Evolutionary conservation across 2,113 vertebrate genomes (phyloP).

Genomic region (Corythoichthys intestinalis): DNA sequence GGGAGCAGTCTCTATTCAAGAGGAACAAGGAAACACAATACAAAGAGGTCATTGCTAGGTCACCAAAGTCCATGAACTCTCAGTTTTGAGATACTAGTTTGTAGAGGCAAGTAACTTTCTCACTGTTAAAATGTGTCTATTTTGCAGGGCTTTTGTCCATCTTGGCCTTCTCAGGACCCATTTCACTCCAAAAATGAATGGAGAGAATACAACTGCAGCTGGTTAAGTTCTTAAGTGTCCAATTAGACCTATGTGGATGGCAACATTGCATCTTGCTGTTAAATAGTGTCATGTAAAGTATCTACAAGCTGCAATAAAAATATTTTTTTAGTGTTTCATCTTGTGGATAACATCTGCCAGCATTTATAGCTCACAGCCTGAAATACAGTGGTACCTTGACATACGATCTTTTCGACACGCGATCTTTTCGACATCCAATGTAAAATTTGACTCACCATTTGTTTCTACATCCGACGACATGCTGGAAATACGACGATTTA

Average conservation of each 20-base stretch:
- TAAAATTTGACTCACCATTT: no score
- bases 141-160: background rate
- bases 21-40: constrained; percentile 74
- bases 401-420: no score
- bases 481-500: no score
- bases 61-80: constrained; percentile 84
- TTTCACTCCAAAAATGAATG: background rate
- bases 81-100: constrained; percentile 46
- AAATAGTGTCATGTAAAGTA: background rate
- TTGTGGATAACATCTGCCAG: background rate
- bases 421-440: no score
- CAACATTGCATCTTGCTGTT: background rate
- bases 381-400: no score
- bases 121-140: background rate
- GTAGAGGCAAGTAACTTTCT: constrained; percentile 25
- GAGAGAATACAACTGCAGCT: background rate
- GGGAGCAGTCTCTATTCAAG: constrained; percentile 76
- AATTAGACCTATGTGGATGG: background rate
- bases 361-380: background rate
- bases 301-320: background rate
- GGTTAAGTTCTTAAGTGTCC: background rate
- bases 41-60: constrained; percentile 81
- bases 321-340: background rate
- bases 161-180: background rate
- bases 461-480: no score